Conservation (phyloP, 2,797 vertebrate genomes). For the Oreonectes daqikongensis region DNA sequence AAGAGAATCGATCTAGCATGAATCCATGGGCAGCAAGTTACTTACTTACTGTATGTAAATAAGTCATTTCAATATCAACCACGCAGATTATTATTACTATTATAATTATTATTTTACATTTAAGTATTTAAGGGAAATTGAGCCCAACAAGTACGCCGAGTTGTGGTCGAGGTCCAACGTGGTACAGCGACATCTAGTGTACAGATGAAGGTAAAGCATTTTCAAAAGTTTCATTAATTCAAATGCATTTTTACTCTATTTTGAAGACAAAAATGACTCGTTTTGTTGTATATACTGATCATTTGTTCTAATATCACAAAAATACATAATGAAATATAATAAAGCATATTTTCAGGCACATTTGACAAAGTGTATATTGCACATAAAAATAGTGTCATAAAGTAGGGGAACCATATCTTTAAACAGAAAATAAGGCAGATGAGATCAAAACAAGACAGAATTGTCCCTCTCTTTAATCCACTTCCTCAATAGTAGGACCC, state of each 20-base stretch:
- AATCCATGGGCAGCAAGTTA: background rate
- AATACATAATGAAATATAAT: background rate
- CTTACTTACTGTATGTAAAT: background rate
- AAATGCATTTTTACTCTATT: background rate
- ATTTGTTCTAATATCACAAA: constrained; percentile 3
- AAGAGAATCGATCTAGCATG: background rate
- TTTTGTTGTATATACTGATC: background rate
- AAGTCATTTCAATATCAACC: too few relatives aligned
- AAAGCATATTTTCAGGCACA: background rate
- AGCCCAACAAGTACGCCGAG: background rate
- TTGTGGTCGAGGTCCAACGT: too few relatives aligned
- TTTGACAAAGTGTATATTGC: constrained; percentile 10
- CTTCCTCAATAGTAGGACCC: constrained; percentile 89
- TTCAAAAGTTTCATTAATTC: constrained; percentile 5
- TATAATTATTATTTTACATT: background rate
- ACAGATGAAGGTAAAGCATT: constrained; percentile 4
- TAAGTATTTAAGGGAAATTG: background rate
- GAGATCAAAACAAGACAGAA: constrained; percentile 11
- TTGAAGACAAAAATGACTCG: background rate
- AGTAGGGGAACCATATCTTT: background rate
- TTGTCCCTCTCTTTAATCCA: constrained; percentile 76
- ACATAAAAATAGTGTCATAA: background rate
- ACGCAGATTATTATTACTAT: too few relatives aligned
- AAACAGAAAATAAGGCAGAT: background rate
- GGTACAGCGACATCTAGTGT: constrained; percentile 50